A percentile compares a stretch with the other conserved stretches of the same genome.
Evolutionary conservation across 2,797 vertebrate genomes (phyloP).

Genomic region (Siniperca obscura): DNA sequence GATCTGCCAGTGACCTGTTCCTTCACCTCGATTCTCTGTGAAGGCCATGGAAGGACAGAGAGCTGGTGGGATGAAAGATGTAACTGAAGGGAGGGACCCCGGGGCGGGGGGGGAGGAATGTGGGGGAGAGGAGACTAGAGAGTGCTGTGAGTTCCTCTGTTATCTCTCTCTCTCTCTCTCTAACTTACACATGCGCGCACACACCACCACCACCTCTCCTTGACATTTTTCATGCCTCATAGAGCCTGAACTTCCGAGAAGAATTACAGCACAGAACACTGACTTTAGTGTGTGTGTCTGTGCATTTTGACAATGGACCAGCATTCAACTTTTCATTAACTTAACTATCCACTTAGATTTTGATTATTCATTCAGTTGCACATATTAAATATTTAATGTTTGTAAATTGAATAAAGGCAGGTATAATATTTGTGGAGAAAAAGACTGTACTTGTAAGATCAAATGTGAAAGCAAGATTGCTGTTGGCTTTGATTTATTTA

Average conservation of each 20-base stretch:
- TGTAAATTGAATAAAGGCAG: background rate
- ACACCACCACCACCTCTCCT: constrained; percentile 43
- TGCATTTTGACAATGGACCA: constrained; percentile 6
- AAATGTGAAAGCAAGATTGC: background rate
- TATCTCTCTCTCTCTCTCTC: constrained; percentile 50
- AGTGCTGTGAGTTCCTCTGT: constrained; percentile 69
- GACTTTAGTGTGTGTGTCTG: constrained; percentile 11
- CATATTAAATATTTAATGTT: background rate
- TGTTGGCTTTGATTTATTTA: background rate
- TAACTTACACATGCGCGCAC: constrained; percentile 41
- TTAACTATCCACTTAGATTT: background rate
- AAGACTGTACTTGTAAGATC: background rate
- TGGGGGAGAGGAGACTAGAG: constrained; percentile 79
- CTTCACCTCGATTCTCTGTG: constrained; percentile 51
- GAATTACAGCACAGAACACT: constrained; percentile 46
- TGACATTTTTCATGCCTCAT: constrained; percentile 73
- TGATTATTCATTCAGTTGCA: background rate
- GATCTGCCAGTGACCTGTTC: constrained; percentile 39
- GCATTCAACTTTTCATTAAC: background rate
- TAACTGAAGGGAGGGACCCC: constrained; percentile 19
- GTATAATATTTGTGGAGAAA: background rate
- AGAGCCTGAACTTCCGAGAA: constrained; percentile 57
- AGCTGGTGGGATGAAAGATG: constrained; percentile 52
- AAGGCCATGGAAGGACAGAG: constrained; percentile 52
- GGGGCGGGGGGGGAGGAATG: constrained; percentile 64